Evolutionary conservation across 2,888 invertebrate genomes (phyloP), one percentile per base, ranked within the genome.

Genomic region (Drosophila picticornis): DNA sequence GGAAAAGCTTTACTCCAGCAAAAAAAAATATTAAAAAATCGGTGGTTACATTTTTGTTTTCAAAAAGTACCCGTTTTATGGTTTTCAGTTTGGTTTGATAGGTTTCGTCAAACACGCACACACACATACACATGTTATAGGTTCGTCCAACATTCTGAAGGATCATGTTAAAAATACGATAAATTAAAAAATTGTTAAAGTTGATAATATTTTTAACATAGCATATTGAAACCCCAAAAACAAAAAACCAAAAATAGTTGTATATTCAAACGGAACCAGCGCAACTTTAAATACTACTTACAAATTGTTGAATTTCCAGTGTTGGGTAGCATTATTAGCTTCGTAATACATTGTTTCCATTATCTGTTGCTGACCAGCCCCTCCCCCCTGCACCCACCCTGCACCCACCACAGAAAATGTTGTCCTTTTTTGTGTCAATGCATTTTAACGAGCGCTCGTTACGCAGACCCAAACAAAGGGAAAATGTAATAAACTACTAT

Each of bases 371-470:
- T 82, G 67, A 27, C 38, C 22, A 19, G 4, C 53, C 22, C 10
- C 38, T 11, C 13, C 34, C 31, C 59, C 29, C 46, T 0, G 1
- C 27, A n/a, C 46, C 19, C 19, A 0, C 16, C 29, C 36, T n/a
- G 7, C 29, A 36, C 56, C 27, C 36, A 36, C 36, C 43, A 36
- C 75, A 36, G 73, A 74, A 85, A 84, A 80, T 77, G 85, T 87
- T 84, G 84, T 80, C 72, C 77, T 84, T 87, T 87, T 84, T 87
- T 83, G 81, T 83, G 87, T 81, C 87, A 87, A 81, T 83, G 84
- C 75, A 83, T 75, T 88, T 85, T 85, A 88, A 85, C 85, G 85
- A 85, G 85, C 85, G 90, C 84, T 84, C 90, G 90, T 84, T 84
- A 87, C 84, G 65, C 66, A 81, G 53, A 70, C 60, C 71, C 72